Evolutionary conservation across 2,888 invertebrate genomes (phyloP), one percentile per base, ranked within the genome.

Genomic region (Gryllus longicercus): DNA sequence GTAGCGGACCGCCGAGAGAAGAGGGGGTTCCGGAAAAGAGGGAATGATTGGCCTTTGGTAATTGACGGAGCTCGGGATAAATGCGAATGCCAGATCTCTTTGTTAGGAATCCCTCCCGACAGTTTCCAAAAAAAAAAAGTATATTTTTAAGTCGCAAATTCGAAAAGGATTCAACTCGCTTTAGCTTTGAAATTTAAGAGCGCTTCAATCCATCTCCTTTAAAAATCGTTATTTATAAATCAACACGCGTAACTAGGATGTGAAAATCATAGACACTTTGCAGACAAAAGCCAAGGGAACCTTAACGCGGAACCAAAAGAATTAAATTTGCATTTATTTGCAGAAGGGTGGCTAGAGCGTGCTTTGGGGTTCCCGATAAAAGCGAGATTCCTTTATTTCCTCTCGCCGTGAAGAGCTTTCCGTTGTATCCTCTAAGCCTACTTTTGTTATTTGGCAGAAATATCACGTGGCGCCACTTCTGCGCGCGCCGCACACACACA

Each of bases 11-110:
- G 63, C 63, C 12, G 16, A 63, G 51, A 51, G 63, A n/a, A 63
- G 16, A 63, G n/a, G 63, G 63, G 63, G 63, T 4, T 18, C 63
- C 63, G 63, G 63, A 63, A 63, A 63, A 63, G 63, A 63, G 63
- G 63, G n/a, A 63, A 63, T 63, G 63, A 63, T 63, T 63, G 63
- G 63, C 63, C 63, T 63, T 63, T 63, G 63, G 63, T 63, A 63
- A 63, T 63, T 63, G 63, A 63, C 63, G 63, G 63, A 63, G n/a
- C 16, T 63, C 14, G 63, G 63, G 63, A 63, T 63, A 63, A 63
- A 63, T 63, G 63, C n/a, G 63, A 63, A 63, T 63, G 63, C 63
- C 63, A 63, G 63, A 63, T 16, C 63, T 63, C 63, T 63, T 63
- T 63, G 63, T 63, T 63, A 63, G n/a, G 63, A 14, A 18, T n/a